Percentiles rank a stretch among this genome's conserved stretches.
Evolutionary conservation across 2,888 invertebrate genomes (phyloP).

Genomic region (Zaprionus obscuricornis): DNA sequence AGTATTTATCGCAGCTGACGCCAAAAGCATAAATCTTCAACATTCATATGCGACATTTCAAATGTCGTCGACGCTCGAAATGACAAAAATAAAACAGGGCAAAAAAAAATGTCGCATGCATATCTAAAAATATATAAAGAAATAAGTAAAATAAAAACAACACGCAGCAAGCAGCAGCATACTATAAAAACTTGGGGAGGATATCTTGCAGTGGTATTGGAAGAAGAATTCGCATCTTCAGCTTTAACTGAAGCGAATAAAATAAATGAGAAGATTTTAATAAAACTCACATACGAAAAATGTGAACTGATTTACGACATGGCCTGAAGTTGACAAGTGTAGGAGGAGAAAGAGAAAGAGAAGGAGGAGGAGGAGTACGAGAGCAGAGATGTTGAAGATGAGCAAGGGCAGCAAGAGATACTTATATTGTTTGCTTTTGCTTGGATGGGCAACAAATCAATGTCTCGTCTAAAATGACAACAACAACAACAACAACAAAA

Average conservation of each 20-base stretch:
- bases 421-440: neutral
- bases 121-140: slow-evolving; percentile 44
- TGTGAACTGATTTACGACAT: slow-evolving; percentile 32
- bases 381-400: neutral
- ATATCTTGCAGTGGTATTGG: too few species aligned
- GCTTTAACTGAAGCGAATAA: slow-evolving; percentile 20
- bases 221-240: slow-evolving; percentile 20
- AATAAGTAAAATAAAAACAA: too few species aligned
- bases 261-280: slow-evolving; percentile 38
- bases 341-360: neutral
- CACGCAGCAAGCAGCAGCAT: too few species aligned
- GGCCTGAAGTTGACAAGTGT: slow-evolving; percentile 27
- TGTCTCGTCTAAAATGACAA: slow-evolving; percentile 33
- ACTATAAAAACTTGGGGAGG: too few species aligned
- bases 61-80: slow-evolving; percentile 21
- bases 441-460: slow-evolving; percentile 40
- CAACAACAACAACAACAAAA: neutral
- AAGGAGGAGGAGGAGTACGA: neutral
- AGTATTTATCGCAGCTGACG: slow-evolving; percentile 23
- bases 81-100: slow-evolving; percentile 39
- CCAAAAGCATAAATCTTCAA: slow-evolving; percentile 26
- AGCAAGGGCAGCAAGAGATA: too few species aligned
- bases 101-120: slow-evolving; percentile 34
- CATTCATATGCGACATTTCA: slow-evolving; percentile 25
- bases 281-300: slow-evolving; percentile 28